A percentile compares a stretch with the other conserved stretches of the same genome.
phyloP scores from a whole-genome alignment of 1,140 invertebrate genomes.

The Tetraneura akinire region DNA sequence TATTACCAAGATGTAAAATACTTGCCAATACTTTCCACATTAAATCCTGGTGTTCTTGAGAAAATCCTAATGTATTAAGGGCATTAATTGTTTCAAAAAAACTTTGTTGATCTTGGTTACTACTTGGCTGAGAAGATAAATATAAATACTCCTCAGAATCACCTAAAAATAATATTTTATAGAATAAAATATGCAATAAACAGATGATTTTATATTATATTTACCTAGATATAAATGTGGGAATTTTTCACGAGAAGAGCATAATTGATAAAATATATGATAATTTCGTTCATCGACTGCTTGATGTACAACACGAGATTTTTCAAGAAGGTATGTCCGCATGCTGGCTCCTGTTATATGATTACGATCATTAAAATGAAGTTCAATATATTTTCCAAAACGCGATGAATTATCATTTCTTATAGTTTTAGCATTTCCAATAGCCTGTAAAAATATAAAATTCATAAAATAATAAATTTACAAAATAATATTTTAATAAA shows the following conservation, averaged over 20 bases:
- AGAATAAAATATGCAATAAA: neutral
- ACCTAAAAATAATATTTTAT: constrained; percentile 9
- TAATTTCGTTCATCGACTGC: constrained; percentile 91
- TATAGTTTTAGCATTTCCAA: constrained; percentile 98
- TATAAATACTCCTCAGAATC: constrained; percentile 37
- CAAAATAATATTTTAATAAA: constrained; percentile 5
- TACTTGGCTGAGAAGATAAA: constrained; percentile 56
- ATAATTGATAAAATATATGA: constrained; percentile 98
- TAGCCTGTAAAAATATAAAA: constrained; percentile 72
- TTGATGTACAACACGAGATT: constrained; percentile 94
- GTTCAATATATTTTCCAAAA: constrained; percentile 95
- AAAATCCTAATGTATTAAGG: constrained; percentile 76
- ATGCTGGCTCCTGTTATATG: constrained; percentile 93
- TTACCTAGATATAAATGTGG: constrained; percentile 75
- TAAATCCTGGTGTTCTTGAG: constrained; percentile 75
- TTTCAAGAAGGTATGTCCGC: constrained; percentile 97
- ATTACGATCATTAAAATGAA: constrained; percentile 85
- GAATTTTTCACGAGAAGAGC: constrained; percentile 73
- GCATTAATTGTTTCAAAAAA: constrained; percentile 77
- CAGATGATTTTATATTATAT: neutral
- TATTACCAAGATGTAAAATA: constrained; percentile 90
- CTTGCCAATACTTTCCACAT: constrained; percentile 85
- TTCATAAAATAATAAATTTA: neutral
- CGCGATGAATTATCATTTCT: constrained; percentile 97
- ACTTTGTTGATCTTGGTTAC: constrained; percentile 75